Base-by-base conservation (phyloP, 2,797 vertebrate genomes). In the Limnodromus scolopaceus region DNA sequence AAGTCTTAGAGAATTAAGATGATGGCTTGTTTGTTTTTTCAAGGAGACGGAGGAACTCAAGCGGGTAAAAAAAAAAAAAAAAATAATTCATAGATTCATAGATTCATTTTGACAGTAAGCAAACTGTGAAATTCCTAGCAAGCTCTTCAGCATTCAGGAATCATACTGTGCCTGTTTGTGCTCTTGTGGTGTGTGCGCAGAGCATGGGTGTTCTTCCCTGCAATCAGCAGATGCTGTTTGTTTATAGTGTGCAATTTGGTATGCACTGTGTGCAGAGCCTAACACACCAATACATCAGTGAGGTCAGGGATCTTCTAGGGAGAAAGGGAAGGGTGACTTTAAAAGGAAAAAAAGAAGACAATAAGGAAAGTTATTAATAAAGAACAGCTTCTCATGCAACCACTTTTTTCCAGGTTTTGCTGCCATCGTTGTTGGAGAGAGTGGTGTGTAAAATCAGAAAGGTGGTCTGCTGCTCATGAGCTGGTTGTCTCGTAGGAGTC, bases 101-200 rank as follows among this genome's bases (percentile, higher is more conserved):
- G 10, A 75, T 74, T 89, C 14, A 60, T 93, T 92, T 89, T 87
- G 64, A 60, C 81, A 87, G 72, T 57, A 71, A 89, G 66, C 87
- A 96, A 95, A 89, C 84, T 82, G 85, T 94, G 88, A 91, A 77
- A 95, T 94, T 95, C 74, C 70, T 88, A 74, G 39, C 60, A 87
- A 74, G 45, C 84, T 89, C 71, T 92, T 97, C 41, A 87, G 53
- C 88, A 86, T 94, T 96, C 53, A 18, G 55, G 64, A 60, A 19
- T 75, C 93, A 30, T 13, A 45, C 89, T 79, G 87, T 93, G 92
- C 68, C 46, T 93, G 36, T 94, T 84, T 80, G 90, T 78, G 80
- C 70, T 79, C 48, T 66, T 69, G 48, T 2, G 0, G 63, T 36
- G 77, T 65, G 48, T 68, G 68, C 1, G 0, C 45, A 71, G 86